Percentiles rank a stretch among this genome's conserved stretches.
Evolutionary conservation across 1,140 invertebrate species (phyloP).

Genomic region (Chironomus tepperi): DNA sequence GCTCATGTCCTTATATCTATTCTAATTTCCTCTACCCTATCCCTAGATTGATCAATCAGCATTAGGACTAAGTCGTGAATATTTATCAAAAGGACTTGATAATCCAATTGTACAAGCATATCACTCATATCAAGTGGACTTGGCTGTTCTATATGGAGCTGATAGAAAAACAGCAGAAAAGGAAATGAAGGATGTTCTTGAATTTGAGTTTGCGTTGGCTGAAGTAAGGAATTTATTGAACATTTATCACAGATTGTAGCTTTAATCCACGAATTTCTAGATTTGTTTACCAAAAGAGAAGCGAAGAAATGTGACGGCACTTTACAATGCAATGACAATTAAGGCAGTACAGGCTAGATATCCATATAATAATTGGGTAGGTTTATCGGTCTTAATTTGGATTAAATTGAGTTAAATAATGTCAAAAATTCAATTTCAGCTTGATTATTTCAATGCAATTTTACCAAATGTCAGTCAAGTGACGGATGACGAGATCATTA

Average conservation of each 20-base stretch:
- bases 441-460: slow-evolving; percentile 50
- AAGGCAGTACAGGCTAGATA: slow-evolving; percentile 43
- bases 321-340: slow-evolving; percentile 58
- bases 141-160: slow-evolving; percentile 50
- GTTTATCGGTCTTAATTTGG: too few species aligned
- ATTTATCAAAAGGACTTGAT: slow-evolving; percentile 43
- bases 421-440: slow-evolving; percentile 35
- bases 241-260: too few species aligned
- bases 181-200: slow-evolving; percentile 49
- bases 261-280: too few species aligned
- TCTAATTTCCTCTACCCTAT: too few species aligned
- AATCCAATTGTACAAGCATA: slow-evolving; percentile 37
- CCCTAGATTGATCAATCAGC: slow-evolving; percentile 53
- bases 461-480: slow-evolving; percentile 39
- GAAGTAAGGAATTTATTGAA: slow-evolving; percentile 42
- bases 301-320: slow-evolving; percentile 51
- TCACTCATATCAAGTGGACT: slow-evolving; percentile 39
- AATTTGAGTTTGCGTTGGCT: slow-evolving; percentile 52
- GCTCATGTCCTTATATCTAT: too few species aligned
- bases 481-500: slow-evolving; percentile 43
- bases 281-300: slow-evolving; percentile 53
- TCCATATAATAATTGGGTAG: slow-evolving; percentile 31
- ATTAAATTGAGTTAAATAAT: too few species aligned
- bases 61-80: slow-evolving; percentile 48
- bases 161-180: slow-evolving; percentile 38